phyloP scores from a whole-genome alignment of 2,797 vertebrate genomes.

The Iguana delicatissima region DNA sequence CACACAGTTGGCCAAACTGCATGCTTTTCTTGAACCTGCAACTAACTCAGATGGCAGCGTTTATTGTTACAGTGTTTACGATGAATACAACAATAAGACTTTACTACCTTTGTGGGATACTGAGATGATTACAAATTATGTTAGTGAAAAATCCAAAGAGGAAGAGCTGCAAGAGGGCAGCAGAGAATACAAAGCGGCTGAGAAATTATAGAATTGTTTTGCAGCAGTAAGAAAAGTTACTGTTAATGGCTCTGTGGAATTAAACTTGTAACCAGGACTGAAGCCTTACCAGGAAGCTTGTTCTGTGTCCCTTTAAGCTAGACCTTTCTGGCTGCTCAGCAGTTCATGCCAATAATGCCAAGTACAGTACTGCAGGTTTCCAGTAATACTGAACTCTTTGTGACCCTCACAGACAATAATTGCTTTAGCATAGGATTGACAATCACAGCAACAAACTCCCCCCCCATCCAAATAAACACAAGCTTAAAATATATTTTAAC shows the following conservation, averaged over 20 bases:
- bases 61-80: slow-evolving; percentile 2
- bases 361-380: slow-evolving; percentile 64
- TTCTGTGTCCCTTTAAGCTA: slow-evolving; percentile 62
- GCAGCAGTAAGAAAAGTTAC: not conserved
- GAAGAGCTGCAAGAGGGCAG: not conserved
- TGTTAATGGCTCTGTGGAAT: not conserved
- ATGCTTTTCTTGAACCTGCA: not conserved
- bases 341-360: slow-evolving; percentile 59
- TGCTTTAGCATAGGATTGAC: slow-evolving; percentile 79
- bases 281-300: slow-evolving; percentile 16
- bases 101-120: not conserved
- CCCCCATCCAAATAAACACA: slow-evolving; percentile 71
- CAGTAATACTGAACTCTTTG: slow-evolving; percentile 74
- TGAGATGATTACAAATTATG: slow-evolving; percentile 1
- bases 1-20: not conserved
- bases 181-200: not conserved
- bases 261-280: slow-evolving; percentile 18
- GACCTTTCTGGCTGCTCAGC: slow-evolving; percentile 46
- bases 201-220: not conserved
- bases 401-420: slow-evolving; percentile 77
- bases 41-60: not conserved
- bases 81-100: slow-evolving; percentile 19
- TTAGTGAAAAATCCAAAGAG: not conserved
- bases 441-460: slow-evolving; percentile 72
- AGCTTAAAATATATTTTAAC: slow-evolving; percentile 76